Base-by-base conservation (phyloP, 2,888 invertebrate genomes). In the Drosophila pseudotakahashii region DNA sequence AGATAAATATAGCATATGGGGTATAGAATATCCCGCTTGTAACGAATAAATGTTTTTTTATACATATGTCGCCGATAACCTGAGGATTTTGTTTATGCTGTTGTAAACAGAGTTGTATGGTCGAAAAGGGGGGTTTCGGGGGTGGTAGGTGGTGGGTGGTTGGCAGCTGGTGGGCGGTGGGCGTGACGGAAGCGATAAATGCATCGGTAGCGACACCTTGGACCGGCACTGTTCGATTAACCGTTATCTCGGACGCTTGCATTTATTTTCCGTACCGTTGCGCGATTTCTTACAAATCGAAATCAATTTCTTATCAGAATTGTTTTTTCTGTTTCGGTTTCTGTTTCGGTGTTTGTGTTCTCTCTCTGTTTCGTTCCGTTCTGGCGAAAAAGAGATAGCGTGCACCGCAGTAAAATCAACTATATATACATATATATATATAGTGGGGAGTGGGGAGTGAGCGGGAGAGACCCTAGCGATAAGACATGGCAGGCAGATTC, bases 401-500 rank as follows among this genome's bases (percentile, higher is more conserved):
- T 53, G 45, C 48, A 34, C 10, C 34, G 34, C 34, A 11, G 11
- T 34, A 34, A 34, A 34, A 34, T 34, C 34, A 19, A 19, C 19
- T 19, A 19, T 19, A 19, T 19, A 11, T 11, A 10, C 4, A 34
- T 3, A 34, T 11, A 34, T 34, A 34, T 11, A 34, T 34, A 34
- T 3, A 34, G 34, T 4, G 34, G 4, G 34, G 34, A 11, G 11
- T 11, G 3, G 26, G 7, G 30, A 30, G 30, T 30, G 44, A 55
- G 41, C 19, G n/a, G 51, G 36, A 30, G 41, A 50, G 41, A 47
- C 2, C 11, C 11, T 13, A 16, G 19, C 50, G 84, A 81, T 84
- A 84, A 84, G 60, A 76, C 76, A 84, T 84, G 82, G 71, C 72
- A 60, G 73, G 74, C 57, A 81, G 84, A 72, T 73, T 79, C 63